Conservation (phyloP, 2,797 vertebrate genomes). For the Caiman crocodilus region DNA sequence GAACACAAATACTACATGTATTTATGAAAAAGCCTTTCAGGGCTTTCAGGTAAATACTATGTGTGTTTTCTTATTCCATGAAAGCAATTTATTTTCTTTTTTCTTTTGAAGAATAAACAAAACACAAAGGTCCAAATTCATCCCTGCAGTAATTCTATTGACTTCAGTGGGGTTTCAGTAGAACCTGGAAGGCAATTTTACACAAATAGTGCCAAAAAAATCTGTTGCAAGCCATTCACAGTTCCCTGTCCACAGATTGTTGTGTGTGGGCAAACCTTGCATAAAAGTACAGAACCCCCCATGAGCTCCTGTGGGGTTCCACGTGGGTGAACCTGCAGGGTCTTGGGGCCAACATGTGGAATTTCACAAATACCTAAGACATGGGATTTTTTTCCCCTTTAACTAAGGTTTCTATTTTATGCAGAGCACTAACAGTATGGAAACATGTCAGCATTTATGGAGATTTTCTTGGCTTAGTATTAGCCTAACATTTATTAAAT, state of each 20-base stretch:
- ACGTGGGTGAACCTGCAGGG: neutral
- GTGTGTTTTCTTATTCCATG: constrained; percentile 29
- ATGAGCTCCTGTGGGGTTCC: constrained; percentile 21
- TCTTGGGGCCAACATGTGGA: constrained; percentile 44
- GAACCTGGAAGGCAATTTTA: constrained; percentile 60
- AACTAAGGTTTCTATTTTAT: neutral
- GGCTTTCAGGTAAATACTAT: constrained; percentile 58
- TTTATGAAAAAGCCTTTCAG: constrained; percentile 64
- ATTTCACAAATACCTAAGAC: constrained; percentile 29
- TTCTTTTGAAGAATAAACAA: constrained; percentile 54
- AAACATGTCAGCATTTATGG: neutral
- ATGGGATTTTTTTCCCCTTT: neutral
- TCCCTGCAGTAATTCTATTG: constrained; percentile 56
- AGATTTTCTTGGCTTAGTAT: constrained; percentile 10
- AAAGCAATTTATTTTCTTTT: constrained; percentile 32
- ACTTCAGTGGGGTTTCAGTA: constrained; percentile 10
- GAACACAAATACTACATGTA: neutral
- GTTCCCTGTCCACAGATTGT: constrained; percentile 21
- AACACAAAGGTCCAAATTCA: constrained; percentile 56
- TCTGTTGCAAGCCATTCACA: constrained; percentile 32
- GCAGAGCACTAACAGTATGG: neutral
- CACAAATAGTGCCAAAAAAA: constrained; percentile 38
- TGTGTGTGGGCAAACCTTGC: constrained; percentile 48
- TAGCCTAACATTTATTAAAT: constrained; percentile 28
- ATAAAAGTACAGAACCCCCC: constrained; percentile 50